Base-by-base conservation (phyloP, 1,140 invertebrate species). In the Drosophila chauvacae region DNA sequence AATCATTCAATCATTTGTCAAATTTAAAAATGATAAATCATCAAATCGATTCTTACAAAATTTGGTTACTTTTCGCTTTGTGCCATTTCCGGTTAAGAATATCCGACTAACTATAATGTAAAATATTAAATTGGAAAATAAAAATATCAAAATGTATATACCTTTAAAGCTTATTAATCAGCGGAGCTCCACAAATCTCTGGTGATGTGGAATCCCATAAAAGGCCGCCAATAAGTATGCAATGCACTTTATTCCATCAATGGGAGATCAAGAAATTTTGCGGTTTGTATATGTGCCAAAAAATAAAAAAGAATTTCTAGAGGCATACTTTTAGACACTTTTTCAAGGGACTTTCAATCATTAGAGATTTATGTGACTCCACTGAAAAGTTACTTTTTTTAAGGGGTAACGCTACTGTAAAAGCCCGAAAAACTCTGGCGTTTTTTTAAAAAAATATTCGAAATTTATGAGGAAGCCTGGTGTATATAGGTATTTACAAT, bases 81-180 rank as follows among this genome's bases (percentile, higher is more conserved):
- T 6, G 53, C 33, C 20, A 10, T 23, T 37, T 55, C 33, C 20
- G 53, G 53, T 39, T 23, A 39, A n/a, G 33, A 55, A 23, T 55
- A 39, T 23, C 20, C 33, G 20, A 55, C 35, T 37, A 55, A 55
- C 53, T 55, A 55, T 55, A 55, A 23, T 23, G 53, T 56, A 56
- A 55, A 55, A 56, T 56, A 56, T 56, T 56, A 20, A 56, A 56
- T 56, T 39, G 53, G 35, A 56, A 56, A 56, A 56, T 56, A 39
- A 56, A 56, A 56, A 56, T 56, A 56, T 56, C 9, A 56, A 26
- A 56, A 56, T 56, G 53, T 56, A 39, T 56, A 56, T 26, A 56
- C 20, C 9, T 56, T 56, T 23, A 39, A 39, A 39, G 53, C 53
- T 16, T 56, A 56, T 39, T 26, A 4, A 13, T 39, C 53, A 39